Evolutionary conservation across 1,140 invertebrate genomes (phyloP), one percentile per base, ranked within the genome.

Genomic region (Palaemon carinicauda): DNA sequence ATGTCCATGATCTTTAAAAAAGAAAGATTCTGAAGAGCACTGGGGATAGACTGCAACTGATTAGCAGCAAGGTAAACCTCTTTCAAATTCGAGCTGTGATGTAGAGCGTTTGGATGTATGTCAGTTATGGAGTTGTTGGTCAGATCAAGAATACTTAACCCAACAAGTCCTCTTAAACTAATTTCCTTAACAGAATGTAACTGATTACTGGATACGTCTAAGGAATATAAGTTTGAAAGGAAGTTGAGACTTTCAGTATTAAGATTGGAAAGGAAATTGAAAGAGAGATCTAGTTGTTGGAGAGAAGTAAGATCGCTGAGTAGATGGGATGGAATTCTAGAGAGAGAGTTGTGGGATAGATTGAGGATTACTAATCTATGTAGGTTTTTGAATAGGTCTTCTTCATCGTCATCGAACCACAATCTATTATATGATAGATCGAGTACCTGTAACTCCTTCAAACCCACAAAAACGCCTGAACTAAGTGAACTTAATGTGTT

Each of bases 11-110:
- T 96, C 91, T 96, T 95, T 54, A 98, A 93, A 92, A 94, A 90
- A 19, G 95, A 95, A 89, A 96, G 95, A 91, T 97, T 98, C 91
- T 94, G 94, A 88, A 98, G 94, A 33, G 97, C 94, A 89, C 95
- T 95, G 69, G 94, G 93, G 89, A 97, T 95, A 89, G 97, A 94
- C 90, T 93, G 94, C 53, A 94, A 93, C 82, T 98, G 94, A 92
- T 99, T 99, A 51, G 94, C 94, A 91, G 96, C 95, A 85, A 98
- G 92, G 91, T 96, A 96, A 9, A 98, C 92, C 91, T 97, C 96
- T 91, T 96, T 95, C 56, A 98, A 93, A 92, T 94, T 90, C 19
- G 95, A 95, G 90, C 95, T 95, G 91, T 97, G 98, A 91, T 94
- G 94, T 88, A 98, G 94, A 31, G 97, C 94, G 89, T 95, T 94